Evolutionary conservation across 2,113 vertebrate genomes (phyloP).

Genomic region (Phocoena phocoena): DNA sequence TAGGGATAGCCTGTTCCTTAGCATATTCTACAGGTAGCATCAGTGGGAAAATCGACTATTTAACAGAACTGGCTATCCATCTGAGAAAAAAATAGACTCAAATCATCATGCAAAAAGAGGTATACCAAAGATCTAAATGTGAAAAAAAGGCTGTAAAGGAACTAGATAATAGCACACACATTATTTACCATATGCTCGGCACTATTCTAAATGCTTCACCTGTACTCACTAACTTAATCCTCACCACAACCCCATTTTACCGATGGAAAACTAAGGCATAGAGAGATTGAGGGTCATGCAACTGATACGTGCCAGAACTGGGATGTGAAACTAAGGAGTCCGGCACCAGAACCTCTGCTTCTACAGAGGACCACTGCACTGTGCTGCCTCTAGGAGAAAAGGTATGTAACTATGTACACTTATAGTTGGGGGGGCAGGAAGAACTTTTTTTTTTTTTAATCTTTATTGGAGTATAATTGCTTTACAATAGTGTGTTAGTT

Average conservation of each 20-base stretch:
- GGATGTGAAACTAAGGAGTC: neutral
- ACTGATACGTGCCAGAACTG: neutral
- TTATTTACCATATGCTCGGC: neutral
- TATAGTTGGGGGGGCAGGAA: neutral
- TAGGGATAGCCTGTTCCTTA: neutral
- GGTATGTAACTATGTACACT: neutral
- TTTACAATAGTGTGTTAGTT: too few species aligned
- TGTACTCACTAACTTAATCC: neutral
- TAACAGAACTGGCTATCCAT: neutral
- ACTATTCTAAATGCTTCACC: neutral
- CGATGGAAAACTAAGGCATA: neutral
- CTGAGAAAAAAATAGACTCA: neutral
- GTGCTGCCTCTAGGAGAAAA: neutral
- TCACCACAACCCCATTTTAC: neutral
- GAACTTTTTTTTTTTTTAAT: neutral
- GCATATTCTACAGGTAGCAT: neutral
- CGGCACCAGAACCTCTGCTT: neutral
- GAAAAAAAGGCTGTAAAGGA: neutral
- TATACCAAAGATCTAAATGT: neutral
- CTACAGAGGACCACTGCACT: neutral
- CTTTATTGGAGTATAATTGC: too few species aligned
- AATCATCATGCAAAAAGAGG: neutral
- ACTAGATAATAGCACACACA: neutral
- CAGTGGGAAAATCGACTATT: neutral
- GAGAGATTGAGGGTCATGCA: neutral